These are phyloP conservation scores for Martes martes DNA, from an alignment of 2,113 vertebrate species.

Conservation along the genomic window DNA sequence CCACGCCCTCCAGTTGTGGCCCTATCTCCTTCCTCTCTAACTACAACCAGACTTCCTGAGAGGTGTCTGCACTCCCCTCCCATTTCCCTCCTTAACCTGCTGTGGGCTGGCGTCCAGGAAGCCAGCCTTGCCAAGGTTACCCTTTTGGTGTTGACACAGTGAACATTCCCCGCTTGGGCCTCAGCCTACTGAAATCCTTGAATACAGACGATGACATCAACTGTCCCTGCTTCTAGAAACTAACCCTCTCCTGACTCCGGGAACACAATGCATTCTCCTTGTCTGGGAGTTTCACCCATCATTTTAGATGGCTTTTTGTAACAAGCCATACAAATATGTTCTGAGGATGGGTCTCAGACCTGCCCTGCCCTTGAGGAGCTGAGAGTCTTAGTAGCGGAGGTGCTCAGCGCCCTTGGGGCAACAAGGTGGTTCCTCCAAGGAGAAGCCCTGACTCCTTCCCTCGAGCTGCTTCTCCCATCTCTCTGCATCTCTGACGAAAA, in stretches of 20 bases:
- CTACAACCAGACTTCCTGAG: slow-evolving; percentile 44
- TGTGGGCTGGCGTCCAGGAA: slow-evolving; percentile 19
- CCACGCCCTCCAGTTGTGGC: background rate
- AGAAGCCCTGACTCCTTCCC: background rate
- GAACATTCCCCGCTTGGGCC: background rate
- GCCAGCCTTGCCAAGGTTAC: background rate
- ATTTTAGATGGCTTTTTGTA: background rate
- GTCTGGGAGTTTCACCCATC: background rate
- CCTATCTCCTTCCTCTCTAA: slow-evolving; percentile 42
- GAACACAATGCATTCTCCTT: background rate
- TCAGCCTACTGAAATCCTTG: background rate
- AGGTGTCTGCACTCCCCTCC: background rate
- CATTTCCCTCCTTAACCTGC: slow-evolving; percentile 33
- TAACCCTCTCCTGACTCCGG: background rate
- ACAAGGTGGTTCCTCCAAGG: background rate
- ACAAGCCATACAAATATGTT: background rate
- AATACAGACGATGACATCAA: background rate
- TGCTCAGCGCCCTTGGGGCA: background rate
- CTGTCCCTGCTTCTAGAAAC: background rate
- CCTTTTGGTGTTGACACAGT: background rate
- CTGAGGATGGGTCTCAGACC: background rate
- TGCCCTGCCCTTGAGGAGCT: background rate
- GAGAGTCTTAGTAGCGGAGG: background rate
- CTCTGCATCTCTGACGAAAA: background rate
- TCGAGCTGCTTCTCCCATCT: background rate